These are phyloP conservation scores for Phalloptychus januarius DNA, from an alignment of 2,797 vertebrate species.

Conservation along the genomic window DNA sequence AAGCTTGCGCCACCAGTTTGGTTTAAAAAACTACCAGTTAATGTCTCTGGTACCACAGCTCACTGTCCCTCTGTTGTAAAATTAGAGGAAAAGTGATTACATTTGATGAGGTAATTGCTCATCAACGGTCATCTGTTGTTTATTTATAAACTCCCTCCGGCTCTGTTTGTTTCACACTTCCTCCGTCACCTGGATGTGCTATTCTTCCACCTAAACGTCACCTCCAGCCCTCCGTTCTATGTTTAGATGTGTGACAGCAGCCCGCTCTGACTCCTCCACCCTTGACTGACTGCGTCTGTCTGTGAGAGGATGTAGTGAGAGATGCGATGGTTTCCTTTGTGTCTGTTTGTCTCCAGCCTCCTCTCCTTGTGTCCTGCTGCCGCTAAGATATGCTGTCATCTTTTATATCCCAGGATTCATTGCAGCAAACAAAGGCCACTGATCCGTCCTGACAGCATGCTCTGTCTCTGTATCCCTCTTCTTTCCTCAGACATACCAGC, in stretches of 20 bases:
- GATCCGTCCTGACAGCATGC: constrained; percentile 67
- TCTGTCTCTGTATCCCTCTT: constrained; percentile 28
- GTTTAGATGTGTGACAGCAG: constrained; percentile 69
- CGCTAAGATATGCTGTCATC: constrained; percentile 66
- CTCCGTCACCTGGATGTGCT: constrained; percentile 50
- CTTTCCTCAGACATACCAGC: constrained; percentile 88
- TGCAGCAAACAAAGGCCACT: constrained; percentile 68
- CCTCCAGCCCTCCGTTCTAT: constrained; percentile 53
- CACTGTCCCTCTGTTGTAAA: not conserved
- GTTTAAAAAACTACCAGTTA: not conserved
- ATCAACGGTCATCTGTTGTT: not conserved
- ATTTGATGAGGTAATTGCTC: not conserved
- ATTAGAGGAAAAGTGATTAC: not conserved
- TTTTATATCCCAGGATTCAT: constrained; percentile 65
- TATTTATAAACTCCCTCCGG: constrained; percentile 16
- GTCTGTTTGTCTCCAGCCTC: constrained; percentile 30
- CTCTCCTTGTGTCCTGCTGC: constrained; percentile 21
- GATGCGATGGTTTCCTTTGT: constrained; percentile 27
- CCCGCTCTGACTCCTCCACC: constrained; percentile 34
- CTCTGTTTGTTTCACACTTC: constrained; percentile 21
- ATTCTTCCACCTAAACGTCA: constrained; percentile 18
- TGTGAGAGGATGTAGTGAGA: constrained; percentile 52
- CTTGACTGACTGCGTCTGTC: constrained; percentile 22
- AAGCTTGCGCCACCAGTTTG: too few species aligned
- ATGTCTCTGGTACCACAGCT: not conserved